Evolutionary conservation across 1,140 invertebrate species (phyloP).

Genomic region (Augochlora pura): DNA sequence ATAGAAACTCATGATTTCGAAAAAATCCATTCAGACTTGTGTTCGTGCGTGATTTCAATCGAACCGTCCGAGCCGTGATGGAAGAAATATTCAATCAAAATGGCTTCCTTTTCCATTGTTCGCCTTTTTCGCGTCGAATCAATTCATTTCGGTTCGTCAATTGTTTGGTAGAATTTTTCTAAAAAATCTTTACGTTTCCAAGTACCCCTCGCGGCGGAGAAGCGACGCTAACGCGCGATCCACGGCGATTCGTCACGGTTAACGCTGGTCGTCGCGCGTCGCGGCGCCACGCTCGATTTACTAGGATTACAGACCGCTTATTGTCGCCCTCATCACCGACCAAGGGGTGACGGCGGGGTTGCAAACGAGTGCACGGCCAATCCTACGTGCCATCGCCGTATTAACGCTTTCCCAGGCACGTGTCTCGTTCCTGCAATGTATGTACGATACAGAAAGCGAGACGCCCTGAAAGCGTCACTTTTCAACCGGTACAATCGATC

Average conservation of each 20-base stretch:
- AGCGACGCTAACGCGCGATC: constrained; percentile 42
- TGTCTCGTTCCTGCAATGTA: neutral
- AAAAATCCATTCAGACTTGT: neutral
- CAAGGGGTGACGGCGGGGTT: neutral
- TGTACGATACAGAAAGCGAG: neutral
- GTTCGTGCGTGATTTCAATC: neutral
- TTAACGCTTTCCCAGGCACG: constrained; percentile 11
- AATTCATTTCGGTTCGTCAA: no score
- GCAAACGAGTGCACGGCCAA: constrained; percentile 40
- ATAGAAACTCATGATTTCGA: neutral
- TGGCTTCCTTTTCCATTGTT: neutral
- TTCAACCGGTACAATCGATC: neutral
- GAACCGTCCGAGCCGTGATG: neutral
- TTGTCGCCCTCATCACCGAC: constrained; percentile 28
- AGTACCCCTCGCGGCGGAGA: neutral
- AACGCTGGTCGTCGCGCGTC: constrained; percentile 39
- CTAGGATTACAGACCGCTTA: constrained; percentile 60
- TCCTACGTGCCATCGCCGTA: constrained; percentile 3
- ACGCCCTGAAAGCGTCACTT: neutral
- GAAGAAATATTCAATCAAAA: constrained; percentile 30
- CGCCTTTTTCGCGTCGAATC: neutral
- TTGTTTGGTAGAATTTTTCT: neutral
- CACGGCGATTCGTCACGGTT: constrained; percentile 44
- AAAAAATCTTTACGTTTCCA: neutral
- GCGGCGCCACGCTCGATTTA: constrained; percentile 67